Conservation (phyloP, 1,140 invertebrate genomes). For the Artemia franciscana region DNA sequence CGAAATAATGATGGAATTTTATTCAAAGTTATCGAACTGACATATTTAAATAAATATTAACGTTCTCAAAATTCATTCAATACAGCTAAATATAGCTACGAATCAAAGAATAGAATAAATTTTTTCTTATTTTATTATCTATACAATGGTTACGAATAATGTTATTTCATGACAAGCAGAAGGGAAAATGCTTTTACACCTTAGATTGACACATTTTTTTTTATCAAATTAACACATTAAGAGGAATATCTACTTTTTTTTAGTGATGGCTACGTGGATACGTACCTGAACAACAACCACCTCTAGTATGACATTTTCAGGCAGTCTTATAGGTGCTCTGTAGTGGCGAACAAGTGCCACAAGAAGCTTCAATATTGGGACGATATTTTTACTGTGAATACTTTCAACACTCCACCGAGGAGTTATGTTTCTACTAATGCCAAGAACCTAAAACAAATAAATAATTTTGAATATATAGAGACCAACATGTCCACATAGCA, state of each 20-base stretch:
- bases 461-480: slow-evolving; percentile 1
- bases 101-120: too few relatives aligned
- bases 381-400: slow-evolving; percentile 84
- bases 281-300: slow-evolving; percentile 53
- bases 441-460: slow-evolving; percentile 28
- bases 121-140: too few relatives aligned
- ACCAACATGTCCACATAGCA: too few relatives aligned
- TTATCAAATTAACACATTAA: background rate
- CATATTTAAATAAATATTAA: too few relatives aligned
- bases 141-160: too few relatives aligned
- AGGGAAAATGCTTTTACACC: background rate
- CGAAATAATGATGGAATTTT: too few relatives aligned
- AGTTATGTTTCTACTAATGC: slow-evolving; percentile 23
- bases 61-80: too few relatives aligned
- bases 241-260: slow-evolving; percentile 1
- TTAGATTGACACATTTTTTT: background rate
- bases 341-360: slow-evolving; percentile 82
- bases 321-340: slow-evolving; percentile 75
- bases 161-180: background rate
- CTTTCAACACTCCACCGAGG: slow-evolving; percentile 75
- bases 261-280: background rate
- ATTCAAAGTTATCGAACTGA: too few relatives aligned
- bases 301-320: slow-evolving; percentile 77
- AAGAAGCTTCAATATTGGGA: slow-evolving; percentile 79
- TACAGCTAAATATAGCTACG: too few relatives aligned